Percentiles rank a stretch among this genome's conserved stretches.
These are phyloP conservation scores for Cyanocitta stelleri DNA, from an alignment of 2,113 vertebrate species.

Conservation along the genomic window DNA sequence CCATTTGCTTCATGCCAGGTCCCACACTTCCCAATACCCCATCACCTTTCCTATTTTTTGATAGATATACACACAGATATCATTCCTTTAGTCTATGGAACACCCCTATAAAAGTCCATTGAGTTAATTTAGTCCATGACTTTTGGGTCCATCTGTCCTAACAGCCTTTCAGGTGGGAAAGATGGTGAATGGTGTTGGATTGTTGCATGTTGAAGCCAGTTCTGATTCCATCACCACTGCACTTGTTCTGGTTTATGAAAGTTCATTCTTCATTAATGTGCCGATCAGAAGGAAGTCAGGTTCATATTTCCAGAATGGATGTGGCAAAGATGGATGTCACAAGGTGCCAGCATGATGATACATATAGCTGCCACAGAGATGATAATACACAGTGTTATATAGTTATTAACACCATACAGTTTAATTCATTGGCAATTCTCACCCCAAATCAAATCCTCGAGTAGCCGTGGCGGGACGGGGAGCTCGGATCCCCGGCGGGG, in stretches of 20 bases:
- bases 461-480: too few relatives aligned
- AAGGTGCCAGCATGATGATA: background rate
- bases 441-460: background rate
- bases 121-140: background rate
- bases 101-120: background rate
- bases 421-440: background rate
- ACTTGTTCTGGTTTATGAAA: background rate
- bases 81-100: background rate
- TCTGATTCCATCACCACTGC: background rate
- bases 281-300: background rate
- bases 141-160: background rate
- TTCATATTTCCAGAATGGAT: background rate
- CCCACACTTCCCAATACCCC: background rate
- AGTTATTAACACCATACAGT: background rate
- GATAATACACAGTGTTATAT: background rate
- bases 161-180: background rate
- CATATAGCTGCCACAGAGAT: background rate
- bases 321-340: background rate
- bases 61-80: background rate
- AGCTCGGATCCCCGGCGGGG: too few relatives aligned
- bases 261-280: background rate
- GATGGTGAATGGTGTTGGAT: background rate
- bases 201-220: background rate
- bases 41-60: background rate
- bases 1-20: background rate